Conservation (phyloP, 1,140 invertebrate genomes). For the Cotesia vestalis region DNA sequence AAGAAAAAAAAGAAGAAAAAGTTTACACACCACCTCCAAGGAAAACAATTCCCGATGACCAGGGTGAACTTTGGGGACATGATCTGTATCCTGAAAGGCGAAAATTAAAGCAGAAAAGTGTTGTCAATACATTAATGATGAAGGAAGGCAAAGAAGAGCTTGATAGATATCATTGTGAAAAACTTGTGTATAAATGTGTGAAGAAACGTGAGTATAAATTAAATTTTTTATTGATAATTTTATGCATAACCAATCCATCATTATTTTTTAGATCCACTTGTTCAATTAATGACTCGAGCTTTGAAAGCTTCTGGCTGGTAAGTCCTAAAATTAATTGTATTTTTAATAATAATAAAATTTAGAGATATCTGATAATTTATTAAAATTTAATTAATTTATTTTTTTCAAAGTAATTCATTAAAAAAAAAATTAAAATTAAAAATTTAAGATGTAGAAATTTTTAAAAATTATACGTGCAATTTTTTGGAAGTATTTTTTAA, state of each 20-base stretch:
- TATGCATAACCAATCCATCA: slow-evolving; percentile 31
- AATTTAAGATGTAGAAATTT: too few species aligned
- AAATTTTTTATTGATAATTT: slow-evolving; percentile 1
- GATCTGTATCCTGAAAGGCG: slow-evolving; percentile 88
- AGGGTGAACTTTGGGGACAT: slow-evolving; percentile 68
- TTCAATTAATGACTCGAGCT: slow-evolving; percentile 87
- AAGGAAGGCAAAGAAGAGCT: slow-evolving; percentile 73
- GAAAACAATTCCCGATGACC: slow-evolving; percentile 34
- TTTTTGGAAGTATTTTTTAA: too few species aligned
- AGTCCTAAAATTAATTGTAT: slow-evolving; percentile 45
- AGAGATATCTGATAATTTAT: neutral
- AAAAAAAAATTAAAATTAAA: too few species aligned
- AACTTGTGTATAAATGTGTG: slow-evolving; percentile 79
- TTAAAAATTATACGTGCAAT: too few species aligned
- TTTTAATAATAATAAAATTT: neutral
- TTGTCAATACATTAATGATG: slow-evolving; percentile 69
- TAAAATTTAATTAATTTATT: neutral
- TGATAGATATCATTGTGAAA: slow-evolving; percentile 82
- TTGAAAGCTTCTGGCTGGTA: slow-evolving; percentile 86
- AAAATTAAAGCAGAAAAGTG: slow-evolving; percentile 68
- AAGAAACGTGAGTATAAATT: slow-evolving; percentile 72
- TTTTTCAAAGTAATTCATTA: too few species aligned
- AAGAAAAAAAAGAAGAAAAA: neutral
- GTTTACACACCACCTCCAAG: neutral
- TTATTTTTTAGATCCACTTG: slow-evolving; percentile 73